Conservation (phyloP, 2,888 invertebrate species). For the Cryptocephalus moraei region DNA sequence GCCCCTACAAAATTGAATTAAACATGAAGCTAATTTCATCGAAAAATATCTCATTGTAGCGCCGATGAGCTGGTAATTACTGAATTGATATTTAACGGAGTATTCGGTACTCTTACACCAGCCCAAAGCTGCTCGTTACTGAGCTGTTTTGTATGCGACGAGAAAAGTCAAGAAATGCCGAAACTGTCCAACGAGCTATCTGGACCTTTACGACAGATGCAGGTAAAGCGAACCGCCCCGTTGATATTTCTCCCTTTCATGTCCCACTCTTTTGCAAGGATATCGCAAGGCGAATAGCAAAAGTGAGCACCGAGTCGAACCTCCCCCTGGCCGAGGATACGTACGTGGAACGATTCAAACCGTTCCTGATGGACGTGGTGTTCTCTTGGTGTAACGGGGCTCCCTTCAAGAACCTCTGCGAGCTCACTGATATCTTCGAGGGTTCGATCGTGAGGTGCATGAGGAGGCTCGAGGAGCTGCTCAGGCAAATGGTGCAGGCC, state of each 20-base stretch:
- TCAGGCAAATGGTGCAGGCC: constrained; percentile 92
- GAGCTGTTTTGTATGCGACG: constrained; percentile 89
- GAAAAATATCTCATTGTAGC: too few relatives aligned
- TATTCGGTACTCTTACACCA: constrained; percentile 77
- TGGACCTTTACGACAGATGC: constrained; percentile 83
- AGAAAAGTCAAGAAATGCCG: constrained; percentile 72
- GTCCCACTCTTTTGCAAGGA: constrained; percentile 54
- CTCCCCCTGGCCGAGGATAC: constrained; percentile 80
- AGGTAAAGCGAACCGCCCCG: constrained; percentile 41
- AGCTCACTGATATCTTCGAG: constrained; percentile 95
- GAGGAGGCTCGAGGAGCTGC: constrained; percentile 89
- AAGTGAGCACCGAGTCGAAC: constrained; percentile 73
- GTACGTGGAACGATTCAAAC: constrained; percentile 88
- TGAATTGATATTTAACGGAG: constrained; percentile 96
- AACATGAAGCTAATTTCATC: too few relatives aligned
- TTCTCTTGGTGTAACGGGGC: constrained; percentile 93
- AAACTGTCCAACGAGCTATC: constrained; percentile 75
- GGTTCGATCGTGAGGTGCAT: constrained; percentile 86
- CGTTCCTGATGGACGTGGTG: constrained; percentile 95
- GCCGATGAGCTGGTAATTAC: constrained; percentile 94
- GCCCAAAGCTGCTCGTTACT: constrained; percentile 78
- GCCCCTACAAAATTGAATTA: too few relatives aligned
- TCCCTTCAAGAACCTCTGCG: constrained; percentile 82
- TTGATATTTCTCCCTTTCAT: too few relatives aligned
- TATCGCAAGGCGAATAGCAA: constrained; percentile 84